Evolutionary conservation across 2,797 vertebrate species (phyloP), one percentile per base, ranked within the genome.

Genomic region (Pteronotus mesoamericanus): DNA sequence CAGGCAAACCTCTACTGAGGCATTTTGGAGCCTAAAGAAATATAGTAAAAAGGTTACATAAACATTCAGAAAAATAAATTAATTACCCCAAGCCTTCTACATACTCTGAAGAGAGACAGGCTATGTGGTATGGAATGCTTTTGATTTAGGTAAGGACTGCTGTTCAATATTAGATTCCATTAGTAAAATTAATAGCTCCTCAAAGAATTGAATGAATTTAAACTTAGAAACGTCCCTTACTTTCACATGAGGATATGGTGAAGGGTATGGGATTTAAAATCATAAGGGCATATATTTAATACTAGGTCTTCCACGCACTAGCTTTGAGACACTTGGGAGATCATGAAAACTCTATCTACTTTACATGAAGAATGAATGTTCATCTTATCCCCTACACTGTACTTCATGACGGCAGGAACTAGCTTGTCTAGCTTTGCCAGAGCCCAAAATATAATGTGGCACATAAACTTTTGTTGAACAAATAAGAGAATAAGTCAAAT

Each of bases 41-140:
- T 89, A 94, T 68, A 86, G 78, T 88, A 88, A 92, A 92, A 96
- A 96, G 92, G 88, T 97, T 96, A 96, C 94, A 97, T 79, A 96
- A 97, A 95, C 94, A 94, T 93, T 91, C 92, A 93, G 86, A 95
- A 94, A 97, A 97, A 96, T 84, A 97, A 96, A 97, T 96, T 94
- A 92, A 89, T 93, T 96, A 95, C n/a, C 39, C 55, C 32, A 86
- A 93, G 71, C 80, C 24, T 94, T 97, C 82, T 86, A 77, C 97
- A 91, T 79, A 26, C 89, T 74, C 64, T 22, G 39, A 94, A 77
- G 61, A 94, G 57, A 78, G 55, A 78, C 12, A 77, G 68, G 46
- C 29, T 91, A 14, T 51, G 22, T 94, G 68, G 51, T 79, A 94
- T 86, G 32, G 32, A 53, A 71, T 87, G 26, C 42, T 95, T 94